Evolutionary conservation across 2,797 vertebrate species (phyloP).

Genomic region (Pipistrellus pygmaeus): DNA sequence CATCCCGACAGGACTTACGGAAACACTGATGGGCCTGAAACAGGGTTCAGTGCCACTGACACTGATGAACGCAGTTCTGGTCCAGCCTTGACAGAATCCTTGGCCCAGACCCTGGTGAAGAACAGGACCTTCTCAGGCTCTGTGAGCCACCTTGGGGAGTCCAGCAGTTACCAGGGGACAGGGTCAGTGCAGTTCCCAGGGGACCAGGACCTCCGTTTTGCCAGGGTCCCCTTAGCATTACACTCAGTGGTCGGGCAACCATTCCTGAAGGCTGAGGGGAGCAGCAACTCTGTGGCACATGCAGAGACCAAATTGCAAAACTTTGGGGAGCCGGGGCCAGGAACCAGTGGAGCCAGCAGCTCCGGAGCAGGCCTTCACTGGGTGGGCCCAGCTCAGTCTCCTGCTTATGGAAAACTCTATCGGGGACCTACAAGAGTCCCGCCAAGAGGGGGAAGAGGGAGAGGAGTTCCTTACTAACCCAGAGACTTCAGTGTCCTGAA

Average conservation of each 20-base stretch:
- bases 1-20: constrained; percentile 88
- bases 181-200: constrained; percentile 94
- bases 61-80: constrained; percentile 87
- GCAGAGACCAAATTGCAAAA: constrained; percentile 88
- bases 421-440: constrained; percentile 87
- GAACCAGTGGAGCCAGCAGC: constrained; percentile 82
- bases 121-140: constrained; percentile 91
- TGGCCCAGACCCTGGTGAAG: constrained; percentile 87
- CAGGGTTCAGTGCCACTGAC: constrained; percentile 86
- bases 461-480: constrained; percentile 89
- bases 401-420: constrained; percentile 88
- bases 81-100: constrained; percentile 87
- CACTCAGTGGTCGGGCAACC: constrained; percentile 86
- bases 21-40: constrained; percentile 86
- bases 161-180: constrained; percentile 89
- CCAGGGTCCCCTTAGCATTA: constrained; percentile 87
- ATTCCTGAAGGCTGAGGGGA: constrained; percentile 86
- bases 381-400: constrained; percentile 86
- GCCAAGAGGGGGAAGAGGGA: constrained; percentile 88
- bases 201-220: constrained; percentile 98
- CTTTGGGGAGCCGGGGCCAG: constrained; percentile 87
- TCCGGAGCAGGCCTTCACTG: constrained; percentile 86
- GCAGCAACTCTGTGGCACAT: constrained; percentile 85
- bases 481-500: constrained; percentile 80
- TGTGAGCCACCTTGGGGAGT: constrained; percentile 90